Evolutionary conservation across 2,888 invertebrate genomes (phyloP), one percentile per base, ranked within the genome.

Genomic region (Acanthosoma haemorrhoidale): DNA sequence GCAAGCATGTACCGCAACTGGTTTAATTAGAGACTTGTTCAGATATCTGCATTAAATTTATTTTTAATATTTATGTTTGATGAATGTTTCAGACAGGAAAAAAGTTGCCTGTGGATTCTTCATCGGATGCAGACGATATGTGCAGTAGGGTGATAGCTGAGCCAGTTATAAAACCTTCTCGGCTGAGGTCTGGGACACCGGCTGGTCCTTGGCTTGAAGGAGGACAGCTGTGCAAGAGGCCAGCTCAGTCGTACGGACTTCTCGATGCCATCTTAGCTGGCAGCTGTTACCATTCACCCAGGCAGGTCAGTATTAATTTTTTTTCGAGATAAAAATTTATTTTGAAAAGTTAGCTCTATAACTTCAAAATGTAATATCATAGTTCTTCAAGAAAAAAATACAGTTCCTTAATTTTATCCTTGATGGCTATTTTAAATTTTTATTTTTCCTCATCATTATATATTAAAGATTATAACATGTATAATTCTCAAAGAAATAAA

Each of bases 91-190:
- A 72, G 71, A 71, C 69, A 32, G 73, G 70, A 34, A 68, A 64
- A 36, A 69, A 72, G 43, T 57, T 68, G 32, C 43, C 67, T 43
- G 67, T 41, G 18, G 66, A 69, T 43, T 71, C 71, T 8, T 67
- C 69, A 6, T 72, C 72, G 21, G 72, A 73, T 57, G 61, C 59
- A 3, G 69, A 69, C 25, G 70, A 70, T 29, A 68, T 61, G 4
- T 68, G 71, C 9, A 43, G 39, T 25, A 72, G 74, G 32, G 75
- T 76, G n/a, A 60, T 75, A 16, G 71, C 74, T 11, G 76, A 76
- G 63, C 75, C 76, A 13, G 75, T 76, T 16, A 74, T 76, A 4
- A 75, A 74, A 70, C 76, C 76, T 43, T 76, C 76, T 8, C 73
- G 75, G 34, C 70, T 76, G 41, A 69, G 61, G 38, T 41, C 18